These are phyloP conservation scores for Ambastaia sidthimunki DNA, from an alignment of 2,797 vertebrate genomes.

Conservation along the genomic window DNA sequence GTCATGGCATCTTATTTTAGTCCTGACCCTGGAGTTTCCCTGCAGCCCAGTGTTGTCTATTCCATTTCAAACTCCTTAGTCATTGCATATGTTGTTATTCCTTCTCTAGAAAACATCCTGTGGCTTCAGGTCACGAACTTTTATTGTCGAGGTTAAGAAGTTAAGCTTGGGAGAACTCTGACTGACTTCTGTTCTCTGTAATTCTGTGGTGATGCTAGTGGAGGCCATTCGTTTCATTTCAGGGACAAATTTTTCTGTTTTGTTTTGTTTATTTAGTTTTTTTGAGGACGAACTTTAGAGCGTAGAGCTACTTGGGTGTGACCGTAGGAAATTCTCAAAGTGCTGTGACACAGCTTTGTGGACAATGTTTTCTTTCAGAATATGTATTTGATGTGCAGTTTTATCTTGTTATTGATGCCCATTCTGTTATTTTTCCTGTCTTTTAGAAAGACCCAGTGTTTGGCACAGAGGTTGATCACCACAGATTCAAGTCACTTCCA, in stretches of 20 bases:
- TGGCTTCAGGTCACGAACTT: conserved; percentile 81
- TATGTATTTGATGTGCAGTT: background rate
- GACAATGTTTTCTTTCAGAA: conserved; percentile 24
- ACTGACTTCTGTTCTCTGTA: conserved; percentile 64
- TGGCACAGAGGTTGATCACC: conserved; percentile 77
- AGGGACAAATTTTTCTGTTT: conserved; percentile 27
- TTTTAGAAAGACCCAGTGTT: conserved; percentile 80
- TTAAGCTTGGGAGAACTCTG: conserved; percentile 76
- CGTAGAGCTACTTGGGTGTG: conserved; percentile 19
- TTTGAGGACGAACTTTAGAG: conserved; percentile 11
- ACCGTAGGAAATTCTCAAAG: conserved; percentile 47
- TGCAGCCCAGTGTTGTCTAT: conserved; percentile 78
- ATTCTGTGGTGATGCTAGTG: conserved; percentile 55
- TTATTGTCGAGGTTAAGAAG: conserved; percentile 80
- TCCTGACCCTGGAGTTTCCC: conserved; percentile 85
- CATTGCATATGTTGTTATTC: conserved; percentile 81
- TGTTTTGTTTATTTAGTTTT: conserved; percentile 33
- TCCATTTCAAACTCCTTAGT: conserved; percentile 79
- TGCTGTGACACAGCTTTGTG: conserved; percentile 36
- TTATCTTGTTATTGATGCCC: conserved; percentile 37
- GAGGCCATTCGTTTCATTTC: conserved; percentile 45
- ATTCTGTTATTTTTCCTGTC: conserved; percentile 62
- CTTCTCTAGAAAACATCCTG: conserved; percentile 82
- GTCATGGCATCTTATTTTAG: conserved; percentile 82
- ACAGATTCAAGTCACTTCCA: conserved; percentile 82